Evolutionary conservation across 2,113 vertebrate species (phyloP).

Genomic region (Miniopterus natalensis): DNA sequence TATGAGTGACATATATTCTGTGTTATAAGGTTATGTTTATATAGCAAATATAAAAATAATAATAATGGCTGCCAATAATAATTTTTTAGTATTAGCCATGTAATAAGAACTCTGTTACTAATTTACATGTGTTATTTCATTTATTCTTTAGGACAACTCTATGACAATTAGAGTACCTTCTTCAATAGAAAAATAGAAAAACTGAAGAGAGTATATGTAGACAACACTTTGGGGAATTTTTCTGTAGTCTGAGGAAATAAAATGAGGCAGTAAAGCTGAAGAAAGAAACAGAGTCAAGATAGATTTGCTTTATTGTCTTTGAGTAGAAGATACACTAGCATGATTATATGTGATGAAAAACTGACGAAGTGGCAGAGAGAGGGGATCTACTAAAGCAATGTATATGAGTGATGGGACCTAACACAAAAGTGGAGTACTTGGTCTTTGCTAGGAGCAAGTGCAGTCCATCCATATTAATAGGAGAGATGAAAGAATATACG

Average conservation of each 20-base stretch:
- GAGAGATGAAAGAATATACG: background rate
- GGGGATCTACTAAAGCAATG: background rate
- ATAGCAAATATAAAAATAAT: conserved; percentile 40
- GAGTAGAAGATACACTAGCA: background rate
- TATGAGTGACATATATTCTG: conserved; percentile 39
- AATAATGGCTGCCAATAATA: background rate
- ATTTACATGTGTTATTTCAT: background rate
- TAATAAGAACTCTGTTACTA: background rate
- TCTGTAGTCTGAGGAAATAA: conserved; percentile 22
- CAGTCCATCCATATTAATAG: background rate
- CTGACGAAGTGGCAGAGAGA: background rate
- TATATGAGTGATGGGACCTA: background rate
- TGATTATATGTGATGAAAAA: background rate
- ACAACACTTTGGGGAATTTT: conserved; percentile 1
- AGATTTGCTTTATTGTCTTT: background rate
- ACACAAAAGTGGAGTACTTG: background rate
- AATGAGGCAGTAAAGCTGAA: background rate
- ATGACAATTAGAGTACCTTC: background rate
- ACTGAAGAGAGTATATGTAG: background rate
- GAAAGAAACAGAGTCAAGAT: conserved; percentile 12
- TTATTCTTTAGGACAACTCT: background rate
- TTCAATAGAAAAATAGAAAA: conserved; percentile 42
- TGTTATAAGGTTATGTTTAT: conserved; percentile 44
- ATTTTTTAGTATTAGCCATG: background rate
- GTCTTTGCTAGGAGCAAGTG: background rate